phyloP scores from a whole-genome alignment of 1,140 invertebrate genomes.

The Formica selysi region DNA sequence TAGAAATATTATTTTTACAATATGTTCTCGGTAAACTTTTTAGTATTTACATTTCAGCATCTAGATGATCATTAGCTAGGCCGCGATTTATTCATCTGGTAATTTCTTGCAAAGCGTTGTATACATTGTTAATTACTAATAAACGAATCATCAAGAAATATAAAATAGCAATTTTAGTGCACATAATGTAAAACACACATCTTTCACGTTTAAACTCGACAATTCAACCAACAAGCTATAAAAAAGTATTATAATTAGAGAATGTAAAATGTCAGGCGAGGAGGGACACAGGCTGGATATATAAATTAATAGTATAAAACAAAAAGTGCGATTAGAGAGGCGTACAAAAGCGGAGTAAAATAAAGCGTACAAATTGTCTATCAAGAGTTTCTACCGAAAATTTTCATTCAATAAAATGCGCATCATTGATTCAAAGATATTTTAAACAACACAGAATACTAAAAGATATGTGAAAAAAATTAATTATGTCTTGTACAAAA shows the following conservation, averaged over 20 bases:
- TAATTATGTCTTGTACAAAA: no score
- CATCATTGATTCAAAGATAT: no score
- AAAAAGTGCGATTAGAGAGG: conserved; percentile 25
- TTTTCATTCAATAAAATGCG: no score
- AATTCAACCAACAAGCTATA: not conserved
- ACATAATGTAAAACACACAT: not conserved
- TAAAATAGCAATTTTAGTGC: not conserved
- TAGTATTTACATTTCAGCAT: not conserved
- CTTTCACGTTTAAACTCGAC: not conserved
- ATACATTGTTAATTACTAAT: not conserved
- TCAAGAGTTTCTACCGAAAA: conserved; percentile 44
- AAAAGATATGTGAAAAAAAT: no score
- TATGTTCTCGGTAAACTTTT: not conserved
- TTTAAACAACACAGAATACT: no score
- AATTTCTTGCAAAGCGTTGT: conserved; percentile 3
- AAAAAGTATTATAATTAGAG: not conserved
- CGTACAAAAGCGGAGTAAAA: conserved; percentile 37
- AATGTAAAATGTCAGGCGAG: not conserved
- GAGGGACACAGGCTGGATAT: conserved; percentile 16
- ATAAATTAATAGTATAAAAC: not conserved
- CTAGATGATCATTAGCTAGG: conserved; percentile 3
- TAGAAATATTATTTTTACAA: conserved; percentile 11
- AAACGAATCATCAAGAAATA: not conserved
- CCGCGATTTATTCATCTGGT: not conserved
- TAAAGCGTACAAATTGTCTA: conserved; percentile 9